A percentile compares a stretch with the other conserved stretches of the same genome.
Conservation (phyloP, 2,113 vertebrate species). For the Carettochelys insculpta region DNA sequence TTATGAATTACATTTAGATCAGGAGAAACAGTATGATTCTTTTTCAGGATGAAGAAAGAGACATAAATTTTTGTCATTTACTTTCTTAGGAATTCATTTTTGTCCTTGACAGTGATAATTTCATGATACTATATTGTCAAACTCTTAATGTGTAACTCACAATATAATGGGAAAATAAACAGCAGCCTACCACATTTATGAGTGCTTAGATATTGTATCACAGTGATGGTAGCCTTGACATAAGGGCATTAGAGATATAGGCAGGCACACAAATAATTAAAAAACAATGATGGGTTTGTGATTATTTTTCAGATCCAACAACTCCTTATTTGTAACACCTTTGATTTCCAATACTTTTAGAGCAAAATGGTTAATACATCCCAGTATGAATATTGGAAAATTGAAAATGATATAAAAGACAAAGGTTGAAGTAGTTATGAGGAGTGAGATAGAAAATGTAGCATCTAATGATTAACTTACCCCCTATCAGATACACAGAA, state of each 20-base stretch:
- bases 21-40: not conserved
- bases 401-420: not conserved
- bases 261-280: not conserved
- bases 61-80: not conserved
- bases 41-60: not conserved
- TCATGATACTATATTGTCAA: not conserved
- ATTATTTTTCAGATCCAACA: not conserved
- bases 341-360: not conserved
- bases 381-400: not conserved
- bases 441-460: not conserved
- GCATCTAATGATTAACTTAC: rapidly evolving
- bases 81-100: not conserved
- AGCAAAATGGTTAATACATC: not conserved
- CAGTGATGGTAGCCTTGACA: not conserved
- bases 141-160: not conserved
- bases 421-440: not conserved
- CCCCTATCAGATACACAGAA: not conserved
- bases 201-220: not conserved
- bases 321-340: not conserved
- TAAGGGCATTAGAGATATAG: not conserved
- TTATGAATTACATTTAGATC: slow-evolving; percentile 36
- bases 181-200: not conserved
- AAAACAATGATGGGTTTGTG: not conserved
- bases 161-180: not conserved
- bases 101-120: not conserved